Evolutionary conservation across 2,888 invertebrate species (phyloP).

Genomic region (Drosophila peninsularis): DNA sequence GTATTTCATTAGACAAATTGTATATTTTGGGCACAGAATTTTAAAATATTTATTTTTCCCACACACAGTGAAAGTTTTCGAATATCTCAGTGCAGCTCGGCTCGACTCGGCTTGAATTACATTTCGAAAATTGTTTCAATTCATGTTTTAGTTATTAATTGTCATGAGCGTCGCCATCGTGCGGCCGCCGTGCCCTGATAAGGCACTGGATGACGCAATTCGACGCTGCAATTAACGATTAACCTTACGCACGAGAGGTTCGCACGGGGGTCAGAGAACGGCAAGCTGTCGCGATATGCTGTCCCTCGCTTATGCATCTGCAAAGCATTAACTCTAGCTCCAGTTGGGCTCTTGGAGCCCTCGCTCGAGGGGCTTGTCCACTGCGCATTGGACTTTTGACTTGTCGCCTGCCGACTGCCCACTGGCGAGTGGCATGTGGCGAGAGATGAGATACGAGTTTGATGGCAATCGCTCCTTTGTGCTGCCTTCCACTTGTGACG

Average conservation of each 20-base stretch:
- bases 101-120: conserved; percentile 18
- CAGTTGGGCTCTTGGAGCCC: not conserved
- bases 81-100: conserved; percentile 2
- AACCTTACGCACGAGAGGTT: conserved; percentile 70
- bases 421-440: not conserved
- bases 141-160: conserved; percentile 65
- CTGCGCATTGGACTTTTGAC: conserved; percentile 41
- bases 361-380: conserved; percentile 48
- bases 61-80: too few species aligned
- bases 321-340: conserved; percentile 3
- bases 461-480: conserved; percentile 13
- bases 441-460: conserved; percentile 8
- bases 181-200: conserved; percentile 46
- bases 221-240: conserved; percentile 66
- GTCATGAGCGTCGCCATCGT: conserved; percentile 41
- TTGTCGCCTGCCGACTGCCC: not conserved
- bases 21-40: too few species aligned
- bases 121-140: conserved; percentile 46
- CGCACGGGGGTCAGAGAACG: conserved; percentile 51
- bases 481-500: conserved; percentile 23
- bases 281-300: conserved; percentile 33
- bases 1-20: too few species aligned
- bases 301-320: conserved; percentile 7
- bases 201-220: conserved; percentile 68
- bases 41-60: too few species aligned